Percentiles rank a stretch among this genome's conserved stretches.
phyloP scores from a whole-genome alignment of 2,797 vertebrate species.

The Furcifer pardalis region DNA sequence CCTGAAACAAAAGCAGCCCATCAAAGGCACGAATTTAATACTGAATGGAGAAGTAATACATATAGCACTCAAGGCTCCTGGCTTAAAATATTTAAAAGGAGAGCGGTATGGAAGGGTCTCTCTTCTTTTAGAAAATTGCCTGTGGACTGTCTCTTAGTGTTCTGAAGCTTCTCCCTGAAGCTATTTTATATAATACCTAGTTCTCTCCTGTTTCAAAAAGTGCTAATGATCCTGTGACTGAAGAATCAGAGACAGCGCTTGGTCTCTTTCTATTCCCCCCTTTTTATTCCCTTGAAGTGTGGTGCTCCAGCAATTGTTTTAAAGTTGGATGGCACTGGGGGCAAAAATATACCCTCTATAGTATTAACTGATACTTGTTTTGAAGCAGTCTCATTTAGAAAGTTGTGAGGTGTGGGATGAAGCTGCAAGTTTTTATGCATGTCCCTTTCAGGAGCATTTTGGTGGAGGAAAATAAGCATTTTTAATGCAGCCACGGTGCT shows the following conservation, averaged over 20 bases:
- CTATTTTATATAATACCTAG: slow-evolving; percentile 61
- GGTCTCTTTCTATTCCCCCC: slow-evolving; percentile 24
- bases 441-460: slow-evolving; percentile 5
- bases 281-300: slow-evolving; percentile 52
- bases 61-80: slow-evolving; percentile 64
- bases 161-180: slow-evolving; percentile 67
- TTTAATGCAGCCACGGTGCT: slow-evolving; percentile 16
- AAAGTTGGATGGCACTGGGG: slow-evolving; percentile 26
- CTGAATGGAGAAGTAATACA: slow-evolving; percentile 54
- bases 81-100: slow-evolving; percentile 72
- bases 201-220: slow-evolving; percentile 61
- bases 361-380: slow-evolving; percentile 41
- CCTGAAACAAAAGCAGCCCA: slow-evolving; percentile 45
- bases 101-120: slow-evolving; percentile 55
- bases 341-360: slow-evolving; percentile 30
- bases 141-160: slow-evolving; percentile 61
- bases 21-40: slow-evolving; percentile 46
- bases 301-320: slow-evolving; percentile 38
- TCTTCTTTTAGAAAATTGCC: slow-evolving; percentile 58
- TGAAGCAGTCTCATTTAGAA: slow-evolving; percentile 37
- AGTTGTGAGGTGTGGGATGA: not conserved
- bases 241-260: slow-evolving; percentile 56
- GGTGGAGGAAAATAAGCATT: slow-evolving; percentile 9
- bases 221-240: slow-evolving; percentile 49
- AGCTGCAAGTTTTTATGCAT: not conserved